These are phyloP conservation scores for Drosophila lacicola DNA, from an alignment of 2,888 invertebrate species.

Conservation along the genomic window DNA sequence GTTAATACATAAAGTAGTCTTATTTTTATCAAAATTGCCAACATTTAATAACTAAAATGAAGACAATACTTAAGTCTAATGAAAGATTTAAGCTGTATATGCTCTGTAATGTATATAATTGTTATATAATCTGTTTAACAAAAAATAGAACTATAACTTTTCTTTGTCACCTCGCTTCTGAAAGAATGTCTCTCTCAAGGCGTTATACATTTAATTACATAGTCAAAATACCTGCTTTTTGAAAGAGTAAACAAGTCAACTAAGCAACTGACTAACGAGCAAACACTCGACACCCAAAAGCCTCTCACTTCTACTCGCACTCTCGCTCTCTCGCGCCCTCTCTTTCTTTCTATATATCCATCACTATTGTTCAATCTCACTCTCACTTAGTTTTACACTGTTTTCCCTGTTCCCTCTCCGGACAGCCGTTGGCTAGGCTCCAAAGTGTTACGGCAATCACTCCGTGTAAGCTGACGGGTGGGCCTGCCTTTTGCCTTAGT, in stretches of 20 bases:
- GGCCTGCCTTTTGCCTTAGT: slow-evolving; percentile 26
- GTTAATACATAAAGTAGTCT: too few relatives aligned
- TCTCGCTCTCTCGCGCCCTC: background rate
- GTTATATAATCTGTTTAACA: too few relatives aligned
- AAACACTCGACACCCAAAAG: slow-evolving; percentile 39
- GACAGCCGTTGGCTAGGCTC: slow-evolving; percentile 19
- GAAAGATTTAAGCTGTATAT: too few relatives aligned
- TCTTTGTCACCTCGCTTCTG: too few relatives aligned
- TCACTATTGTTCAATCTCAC: slow-evolving; percentile 5
- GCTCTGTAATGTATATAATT: too few relatives aligned
- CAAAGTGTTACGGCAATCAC: slow-evolving; percentile 49
- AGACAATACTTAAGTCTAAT: too few relatives aligned
- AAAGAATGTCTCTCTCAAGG: too few relatives aligned
- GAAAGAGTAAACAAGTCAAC: slow-evolving; percentile 25
- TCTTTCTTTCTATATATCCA: background rate
- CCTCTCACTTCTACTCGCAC: slow-evolving; percentile 2
- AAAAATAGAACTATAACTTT: too few relatives aligned
- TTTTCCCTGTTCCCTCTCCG: background rate
- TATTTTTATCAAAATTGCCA: too few relatives aligned
- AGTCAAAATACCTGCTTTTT: background rate
- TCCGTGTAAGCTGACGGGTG: slow-evolving; percentile 47
- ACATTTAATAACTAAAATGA: too few relatives aligned
- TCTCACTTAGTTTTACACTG: background rate
- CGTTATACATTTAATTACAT: background rate
- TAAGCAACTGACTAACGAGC: slow-evolving; percentile 50